phyloP scores from a whole-genome alignment of 2,888 invertebrate genomes.

The Stegana nigrithorax region DNA sequence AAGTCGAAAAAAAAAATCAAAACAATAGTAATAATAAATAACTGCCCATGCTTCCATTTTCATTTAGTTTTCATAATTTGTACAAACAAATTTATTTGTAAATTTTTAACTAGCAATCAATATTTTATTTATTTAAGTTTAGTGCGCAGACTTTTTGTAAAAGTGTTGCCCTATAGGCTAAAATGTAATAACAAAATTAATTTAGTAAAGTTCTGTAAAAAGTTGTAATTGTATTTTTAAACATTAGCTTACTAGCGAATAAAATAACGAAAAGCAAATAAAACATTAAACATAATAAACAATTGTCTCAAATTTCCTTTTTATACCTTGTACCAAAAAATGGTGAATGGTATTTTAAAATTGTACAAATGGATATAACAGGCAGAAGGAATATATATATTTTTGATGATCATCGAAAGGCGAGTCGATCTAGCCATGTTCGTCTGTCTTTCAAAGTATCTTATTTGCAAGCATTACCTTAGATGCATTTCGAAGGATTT shows the following conservation, averaged over 20 bases:
- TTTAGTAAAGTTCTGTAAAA: conserved; percentile 8
- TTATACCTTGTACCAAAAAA: no score
- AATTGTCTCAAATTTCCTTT: no score
- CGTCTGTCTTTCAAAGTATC: no score
- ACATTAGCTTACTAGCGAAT: conserved; percentile 1
- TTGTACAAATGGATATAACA: no score
- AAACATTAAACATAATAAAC: neutral
- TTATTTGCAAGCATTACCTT: no score
- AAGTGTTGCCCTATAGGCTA: conserved; percentile 30
- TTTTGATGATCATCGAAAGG: no score
- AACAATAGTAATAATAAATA: no score
- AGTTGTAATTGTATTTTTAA: neutral
- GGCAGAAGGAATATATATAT: no score
- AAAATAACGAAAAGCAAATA: neutral
- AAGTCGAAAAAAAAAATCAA: neutral
- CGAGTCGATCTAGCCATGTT: no score
- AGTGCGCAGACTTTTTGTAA: conserved; percentile 37
- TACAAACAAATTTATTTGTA: conserved; percentile 18
- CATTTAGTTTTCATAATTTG: conserved; percentile 20
- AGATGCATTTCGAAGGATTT: neutral
- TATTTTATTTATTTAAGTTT: conserved; percentile 22
- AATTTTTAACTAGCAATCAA: conserved; percentile 22
- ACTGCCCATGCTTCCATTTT: conserved; percentile 35
- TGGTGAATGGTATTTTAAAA: no score
- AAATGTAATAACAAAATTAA: neutral